phyloP scores from a whole-genome alignment of 2,113 vertebrate species.

The Corvus hawaiiensis region DNA sequence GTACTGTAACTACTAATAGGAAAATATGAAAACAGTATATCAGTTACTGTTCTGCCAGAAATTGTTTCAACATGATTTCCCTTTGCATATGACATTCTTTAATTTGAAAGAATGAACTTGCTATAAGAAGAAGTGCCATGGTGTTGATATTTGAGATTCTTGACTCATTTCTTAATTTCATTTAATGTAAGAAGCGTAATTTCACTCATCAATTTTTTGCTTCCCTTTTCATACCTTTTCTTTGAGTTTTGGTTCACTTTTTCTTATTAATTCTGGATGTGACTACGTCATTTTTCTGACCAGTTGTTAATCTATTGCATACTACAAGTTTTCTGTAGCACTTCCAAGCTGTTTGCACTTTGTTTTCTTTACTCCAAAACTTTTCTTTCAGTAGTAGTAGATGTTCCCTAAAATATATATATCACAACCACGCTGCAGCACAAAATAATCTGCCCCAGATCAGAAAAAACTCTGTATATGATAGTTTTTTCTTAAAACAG shows the following conservation, averaged over 20 bases:
- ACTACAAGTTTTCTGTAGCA: not conserved
- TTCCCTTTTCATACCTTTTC: not conserved
- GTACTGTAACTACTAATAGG: not conserved
- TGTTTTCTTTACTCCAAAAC: not conserved
- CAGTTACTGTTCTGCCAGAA: not conserved
- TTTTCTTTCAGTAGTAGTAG: not conserved
- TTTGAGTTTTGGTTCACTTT: not conserved
- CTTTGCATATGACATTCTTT: not conserved
- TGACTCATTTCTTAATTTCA: not conserved
- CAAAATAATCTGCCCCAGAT: not conserved
- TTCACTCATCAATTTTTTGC: not conserved
- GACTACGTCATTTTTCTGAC: not conserved
- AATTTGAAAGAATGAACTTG: not conserved
- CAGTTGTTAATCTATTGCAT: not conserved
- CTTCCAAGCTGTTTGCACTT: not conserved
- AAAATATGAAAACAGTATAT: not conserved
- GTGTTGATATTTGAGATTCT: not conserved
- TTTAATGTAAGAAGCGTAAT: not conserved
- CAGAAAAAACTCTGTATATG: not conserved
- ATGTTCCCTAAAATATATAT: not conserved
- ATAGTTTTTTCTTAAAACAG: not conserved
- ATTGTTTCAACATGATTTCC: not conserved
- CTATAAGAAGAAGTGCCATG: not conserved
- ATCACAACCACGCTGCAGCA: not conserved
- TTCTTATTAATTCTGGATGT: not conserved